phyloP scores from a whole-genome alignment of 2,797 vertebrate species.

The Rhodeus uyekii region DNA sequence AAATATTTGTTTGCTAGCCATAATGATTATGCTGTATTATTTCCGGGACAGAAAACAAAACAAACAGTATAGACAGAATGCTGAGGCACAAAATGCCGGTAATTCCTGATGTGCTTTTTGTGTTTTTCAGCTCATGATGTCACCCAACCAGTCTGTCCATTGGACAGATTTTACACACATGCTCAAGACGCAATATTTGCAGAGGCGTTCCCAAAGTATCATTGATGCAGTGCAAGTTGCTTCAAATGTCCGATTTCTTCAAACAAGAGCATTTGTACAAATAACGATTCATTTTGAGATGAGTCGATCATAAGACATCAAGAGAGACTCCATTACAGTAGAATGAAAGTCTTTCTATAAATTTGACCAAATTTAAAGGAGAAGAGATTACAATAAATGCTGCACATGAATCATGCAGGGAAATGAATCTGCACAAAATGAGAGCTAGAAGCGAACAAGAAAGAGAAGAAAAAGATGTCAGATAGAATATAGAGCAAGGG shows the following conservation, averaged over 20 bases:
- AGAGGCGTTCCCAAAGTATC: too few relatives aligned
- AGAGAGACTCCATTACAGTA: not conserved
- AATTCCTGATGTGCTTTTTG: too few relatives aligned
- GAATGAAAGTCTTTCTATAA: not conserved
- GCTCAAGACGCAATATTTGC: too few relatives aligned
- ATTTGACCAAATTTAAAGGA: not conserved
- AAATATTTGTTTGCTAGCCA: too few relatives aligned
- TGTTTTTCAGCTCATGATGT: too few relatives aligned
- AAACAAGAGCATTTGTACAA: not conserved
- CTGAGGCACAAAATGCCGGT: too few relatives aligned
- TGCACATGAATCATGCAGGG: not conserved
- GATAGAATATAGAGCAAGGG: conserved; percentile 33
- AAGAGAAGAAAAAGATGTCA: conserved; percentile 16
- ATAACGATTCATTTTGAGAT: not conserved
- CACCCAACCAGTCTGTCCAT: too few relatives aligned
- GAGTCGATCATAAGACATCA: not conserved
- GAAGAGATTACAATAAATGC: not conserved
- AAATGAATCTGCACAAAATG: conserved; percentile 9
- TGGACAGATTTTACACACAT: too few relatives aligned
- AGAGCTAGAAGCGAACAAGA: conserved; percentile 6
- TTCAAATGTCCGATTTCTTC: not conserved
- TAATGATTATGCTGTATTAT: too few relatives aligned
- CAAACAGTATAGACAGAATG: too few relatives aligned
- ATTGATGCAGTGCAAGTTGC: too few relatives aligned
- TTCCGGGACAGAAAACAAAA: too few relatives aligned